A percentile compares a stretch with the other conserved stretches of the same genome.
phyloP scores from a whole-genome alignment of 2,888 invertebrate genomes.

The Lymantria dispar region DNA sequence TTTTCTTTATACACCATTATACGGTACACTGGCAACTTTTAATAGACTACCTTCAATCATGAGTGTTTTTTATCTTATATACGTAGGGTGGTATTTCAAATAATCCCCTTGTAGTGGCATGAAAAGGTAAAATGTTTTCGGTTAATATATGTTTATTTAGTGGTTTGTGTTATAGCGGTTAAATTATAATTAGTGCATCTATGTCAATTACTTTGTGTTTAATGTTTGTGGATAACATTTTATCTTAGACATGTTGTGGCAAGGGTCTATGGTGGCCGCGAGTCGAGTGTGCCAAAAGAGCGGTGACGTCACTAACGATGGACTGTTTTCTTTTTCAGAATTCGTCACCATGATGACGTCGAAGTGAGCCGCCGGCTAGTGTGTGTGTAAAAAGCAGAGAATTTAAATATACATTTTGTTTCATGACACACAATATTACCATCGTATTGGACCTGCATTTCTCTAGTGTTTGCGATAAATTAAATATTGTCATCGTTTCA shows the following conservation, averaged over 20 bases:
- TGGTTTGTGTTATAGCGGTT: constrained; percentile 58
- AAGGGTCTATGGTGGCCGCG: neutral
- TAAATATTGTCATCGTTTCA: constrained; percentile 80
- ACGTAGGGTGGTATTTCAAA: constrained; percentile 74
- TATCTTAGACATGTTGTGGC: constrained; percentile 40
- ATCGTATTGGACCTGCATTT: constrained; percentile 84
- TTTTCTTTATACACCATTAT: neutral
- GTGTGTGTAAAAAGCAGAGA: constrained; percentile 83
- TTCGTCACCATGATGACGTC: constrained; percentile 99
- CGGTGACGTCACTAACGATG: constrained; percentile 32
- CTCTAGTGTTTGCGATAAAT: constrained; percentile 83
- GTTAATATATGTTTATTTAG: constrained; percentile 44
- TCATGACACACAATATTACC: constrained; percentile 84
- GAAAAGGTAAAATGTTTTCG: constrained; percentile 49
- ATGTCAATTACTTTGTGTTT: constrained; percentile 64
- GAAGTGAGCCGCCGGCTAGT: constrained; percentile 93
- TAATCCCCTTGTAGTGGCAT: constrained; percentile 73
- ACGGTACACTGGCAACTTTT: constrained; percentile 18
- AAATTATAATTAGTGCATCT: constrained; percentile 66
- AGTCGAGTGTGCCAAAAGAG: neutral
- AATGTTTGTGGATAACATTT: constrained; percentile 53
- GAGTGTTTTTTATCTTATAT: constrained; percentile 26
- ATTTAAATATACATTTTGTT: constrained; percentile 85
- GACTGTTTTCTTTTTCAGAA: constrained; percentile 86
- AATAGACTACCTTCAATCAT: constrained; percentile 22